A percentile compares a stretch with the other conserved stretches of the same genome.
phyloP scores from a whole-genome alignment of 2,797 vertebrate genomes.

The Muscicapa striata region DNA sequence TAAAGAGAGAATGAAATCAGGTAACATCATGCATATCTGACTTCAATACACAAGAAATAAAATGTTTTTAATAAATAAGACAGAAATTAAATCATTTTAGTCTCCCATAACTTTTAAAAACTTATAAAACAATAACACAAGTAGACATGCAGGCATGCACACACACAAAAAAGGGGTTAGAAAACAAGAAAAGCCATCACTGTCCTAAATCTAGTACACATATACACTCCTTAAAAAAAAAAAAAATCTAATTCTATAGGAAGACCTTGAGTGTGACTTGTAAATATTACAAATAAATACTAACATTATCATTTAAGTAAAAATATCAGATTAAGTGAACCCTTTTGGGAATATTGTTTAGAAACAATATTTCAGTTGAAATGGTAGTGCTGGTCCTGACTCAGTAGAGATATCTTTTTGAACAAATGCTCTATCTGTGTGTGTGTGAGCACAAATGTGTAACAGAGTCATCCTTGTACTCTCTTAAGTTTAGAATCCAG shows the following conservation, averaged over 20 bases:
- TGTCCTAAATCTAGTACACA: background rate
- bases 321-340: background rate
- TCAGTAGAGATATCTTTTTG: background rate
- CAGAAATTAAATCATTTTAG: background rate
- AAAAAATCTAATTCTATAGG: no score
- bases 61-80: background rate
- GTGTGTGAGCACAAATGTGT: background rate
- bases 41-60: background rate
- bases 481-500: background rate
- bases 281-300: background rate
- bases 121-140: background rate
- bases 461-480: background rate
- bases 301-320: background rate
- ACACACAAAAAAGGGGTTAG: fast-evolving
- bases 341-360: background rate
- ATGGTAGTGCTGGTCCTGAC: fast-evolving
- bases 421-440: background rate
- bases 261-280: background rate
- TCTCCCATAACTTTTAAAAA: background rate
- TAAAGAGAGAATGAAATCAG: background rate
- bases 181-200: background rate
- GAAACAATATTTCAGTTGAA: background rate
- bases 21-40: background rate
- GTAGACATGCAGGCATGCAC: fast-evolving
- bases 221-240: background rate